These are phyloP conservation scores for Panthera leo DNA, from an alignment of 2,113 vertebrate genomes.

Conservation along the genomic window DNA sequence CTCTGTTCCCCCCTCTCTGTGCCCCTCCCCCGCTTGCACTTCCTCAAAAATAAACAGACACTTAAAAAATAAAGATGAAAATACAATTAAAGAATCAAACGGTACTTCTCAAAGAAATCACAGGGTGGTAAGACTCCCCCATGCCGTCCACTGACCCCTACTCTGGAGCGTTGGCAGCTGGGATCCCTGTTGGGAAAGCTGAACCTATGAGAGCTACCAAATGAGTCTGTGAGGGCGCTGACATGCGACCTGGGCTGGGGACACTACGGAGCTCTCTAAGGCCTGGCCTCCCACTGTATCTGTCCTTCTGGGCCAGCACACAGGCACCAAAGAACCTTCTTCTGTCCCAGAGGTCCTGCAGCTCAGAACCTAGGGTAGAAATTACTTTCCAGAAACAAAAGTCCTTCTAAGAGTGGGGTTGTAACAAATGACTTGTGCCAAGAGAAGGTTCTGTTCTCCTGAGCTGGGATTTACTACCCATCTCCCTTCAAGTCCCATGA, in stretches of 20 bases:
- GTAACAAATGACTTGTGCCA: background rate
- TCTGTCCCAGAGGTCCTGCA: background rate
- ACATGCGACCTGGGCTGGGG: too few species aligned
- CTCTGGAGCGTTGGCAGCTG: background rate
- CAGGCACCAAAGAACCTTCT: background rate
- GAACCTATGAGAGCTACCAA: rapidly evolving
- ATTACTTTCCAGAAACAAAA: background rate
- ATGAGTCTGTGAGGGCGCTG: too few species aligned
- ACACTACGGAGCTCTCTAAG: background rate
- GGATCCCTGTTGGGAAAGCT: too few species aligned
- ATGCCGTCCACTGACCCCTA: rapidly evolving
- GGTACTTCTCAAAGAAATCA: background rate
- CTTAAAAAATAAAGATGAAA: background rate
- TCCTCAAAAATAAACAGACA: too few species aligned
- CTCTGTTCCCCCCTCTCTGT: too few species aligned
- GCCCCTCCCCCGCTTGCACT: too few species aligned
- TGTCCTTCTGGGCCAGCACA: background rate
- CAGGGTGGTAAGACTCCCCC: too few species aligned
- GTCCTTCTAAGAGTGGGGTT: background rate
- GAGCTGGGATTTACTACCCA: background rate
- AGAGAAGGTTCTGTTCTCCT: background rate
- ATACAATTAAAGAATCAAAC: background rate
- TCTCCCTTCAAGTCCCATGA: background rate
- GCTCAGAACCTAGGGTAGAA: background rate
- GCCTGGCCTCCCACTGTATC: too few species aligned